These are phyloP conservation scores for Ptychochromis oligacanthus DNA, from an alignment of 2,113 vertebrate species.

Conservation along the genomic window DNA sequence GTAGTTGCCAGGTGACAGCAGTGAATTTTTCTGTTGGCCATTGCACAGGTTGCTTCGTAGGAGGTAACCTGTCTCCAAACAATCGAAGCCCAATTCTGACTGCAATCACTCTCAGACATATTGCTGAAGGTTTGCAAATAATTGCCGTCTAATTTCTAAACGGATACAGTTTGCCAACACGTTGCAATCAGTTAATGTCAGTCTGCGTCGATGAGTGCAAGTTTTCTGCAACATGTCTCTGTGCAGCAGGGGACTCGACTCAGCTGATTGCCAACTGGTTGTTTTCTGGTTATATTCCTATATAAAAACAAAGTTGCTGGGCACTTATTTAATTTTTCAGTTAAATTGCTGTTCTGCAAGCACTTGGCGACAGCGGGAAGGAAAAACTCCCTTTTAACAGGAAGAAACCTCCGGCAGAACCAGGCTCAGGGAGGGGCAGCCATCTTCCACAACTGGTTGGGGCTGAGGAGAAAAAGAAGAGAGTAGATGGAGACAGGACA, in stretches of 20 bases:
- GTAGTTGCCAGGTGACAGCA: too few relatives aligned
- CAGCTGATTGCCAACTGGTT: background rate
- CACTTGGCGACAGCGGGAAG: too few relatives aligned
- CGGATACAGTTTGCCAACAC: fast-evolving
- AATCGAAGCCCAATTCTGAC: background rate
- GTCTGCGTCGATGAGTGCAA: background rate
- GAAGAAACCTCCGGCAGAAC: too few relatives aligned
- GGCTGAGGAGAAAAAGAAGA: too few relatives aligned
- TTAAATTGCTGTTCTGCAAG: background rate
- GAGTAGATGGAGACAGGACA: too few relatives aligned
- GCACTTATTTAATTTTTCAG: background rate
- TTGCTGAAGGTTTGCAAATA: fast-evolving
- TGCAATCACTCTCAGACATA: background rate
- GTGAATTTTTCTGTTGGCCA: background rate
- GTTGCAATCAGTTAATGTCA: background rate
- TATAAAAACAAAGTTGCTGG: background rate
- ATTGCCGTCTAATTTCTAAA: background rate
- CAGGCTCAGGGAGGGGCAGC: too few relatives aligned
- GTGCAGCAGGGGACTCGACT: fast-evolving
- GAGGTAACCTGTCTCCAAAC: background rate
- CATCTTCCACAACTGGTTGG: too few relatives aligned
- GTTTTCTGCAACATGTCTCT: background rate
- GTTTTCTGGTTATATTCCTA: background rate
- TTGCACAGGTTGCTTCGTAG: background rate
- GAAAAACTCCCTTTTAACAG: too few relatives aligned